Conservation (phyloP, 2,113 vertebrate genomes). For the Xiphophorus maculatus region DNA sequence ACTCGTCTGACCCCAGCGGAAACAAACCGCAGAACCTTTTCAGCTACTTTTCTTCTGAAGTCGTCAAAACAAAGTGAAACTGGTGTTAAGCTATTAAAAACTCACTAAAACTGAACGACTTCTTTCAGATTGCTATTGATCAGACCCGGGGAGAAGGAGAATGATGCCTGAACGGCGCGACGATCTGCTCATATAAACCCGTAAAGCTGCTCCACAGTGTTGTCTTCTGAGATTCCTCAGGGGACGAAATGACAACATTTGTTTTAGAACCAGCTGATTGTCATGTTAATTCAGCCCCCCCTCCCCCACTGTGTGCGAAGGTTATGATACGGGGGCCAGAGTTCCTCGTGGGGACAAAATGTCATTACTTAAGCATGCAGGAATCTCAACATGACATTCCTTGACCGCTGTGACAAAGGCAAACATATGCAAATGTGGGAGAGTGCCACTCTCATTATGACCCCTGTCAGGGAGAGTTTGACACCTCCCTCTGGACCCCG, state of each 20-base stretch:
- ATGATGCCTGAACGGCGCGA: constrained; percentile 31
- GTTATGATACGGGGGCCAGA: constrained; percentile 33
- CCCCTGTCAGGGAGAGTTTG: constrained; percentile 60
- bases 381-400: constrained; percentile 73
- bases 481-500: constrained; percentile 62
- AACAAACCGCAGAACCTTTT: constrained; percentile 23
- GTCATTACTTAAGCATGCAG: constrained; percentile 70
- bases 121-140: constrained; percentile 62
- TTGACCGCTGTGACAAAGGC: constrained; percentile 76
- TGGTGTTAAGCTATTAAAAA: constrained; percentile 37
- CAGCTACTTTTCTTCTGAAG: not conserved
- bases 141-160: constrained; percentile 39
- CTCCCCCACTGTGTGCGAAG: not conserved
- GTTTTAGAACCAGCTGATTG: constrained; percentile 64
- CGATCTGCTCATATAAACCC: constrained; percentile 29
- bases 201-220: constrained; percentile 22
- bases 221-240: constrained; percentile 14
- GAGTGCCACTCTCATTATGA: constrained; percentile 65
- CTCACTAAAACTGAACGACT: constrained; percentile 21
- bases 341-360: constrained; percentile 64
- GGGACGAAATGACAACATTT: constrained; percentile 49
- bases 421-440: constrained; percentile 76
- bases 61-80: constrained; percentile 48
- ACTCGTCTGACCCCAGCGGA: constrained; percentile 51
- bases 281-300: constrained; percentile 51